Evolutionary conservation across 1,140 invertebrate species (phyloP).

Genomic region (Achatina immaculata): DNA sequence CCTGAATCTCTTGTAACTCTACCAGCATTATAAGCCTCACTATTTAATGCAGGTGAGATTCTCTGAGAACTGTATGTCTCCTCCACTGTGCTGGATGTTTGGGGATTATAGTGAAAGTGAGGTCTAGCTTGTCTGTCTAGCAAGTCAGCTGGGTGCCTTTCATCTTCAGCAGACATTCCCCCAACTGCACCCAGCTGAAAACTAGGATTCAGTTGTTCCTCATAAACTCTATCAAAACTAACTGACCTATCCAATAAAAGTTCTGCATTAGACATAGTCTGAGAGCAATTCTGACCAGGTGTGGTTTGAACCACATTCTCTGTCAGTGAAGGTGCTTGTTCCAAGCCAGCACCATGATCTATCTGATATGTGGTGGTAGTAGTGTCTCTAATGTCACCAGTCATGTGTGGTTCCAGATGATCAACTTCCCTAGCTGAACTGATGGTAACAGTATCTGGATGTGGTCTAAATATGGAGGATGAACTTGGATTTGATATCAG

Average conservation of each 20-base stretch:
- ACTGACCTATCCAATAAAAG: background rate
- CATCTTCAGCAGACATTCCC: background rate
- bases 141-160: background rate
- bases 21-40: background rate
- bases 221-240: background rate
- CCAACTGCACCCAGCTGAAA: background rate
- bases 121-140: no score
- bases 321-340: background rate
- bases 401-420: background rate
- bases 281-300: background rate
- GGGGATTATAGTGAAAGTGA: background rate
- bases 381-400: background rate
- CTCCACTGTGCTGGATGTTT: background rate
- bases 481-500: background rate
- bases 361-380: background rate
- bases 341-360: background rate
- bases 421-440: background rate
- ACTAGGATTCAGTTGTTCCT: background rate
- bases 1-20: background rate
- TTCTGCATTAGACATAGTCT: background rate
- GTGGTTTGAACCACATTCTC: background rate
- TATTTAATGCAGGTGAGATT: background rate
- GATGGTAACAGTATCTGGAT: background rate
- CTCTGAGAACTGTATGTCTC: background rate
- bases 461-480: background rate